A percentile compares a stretch with the other conserved stretches of the same genome.
Conservation (phyloP, 2,113 vertebrate species). For the Cyanocitta stelleri region DNA sequence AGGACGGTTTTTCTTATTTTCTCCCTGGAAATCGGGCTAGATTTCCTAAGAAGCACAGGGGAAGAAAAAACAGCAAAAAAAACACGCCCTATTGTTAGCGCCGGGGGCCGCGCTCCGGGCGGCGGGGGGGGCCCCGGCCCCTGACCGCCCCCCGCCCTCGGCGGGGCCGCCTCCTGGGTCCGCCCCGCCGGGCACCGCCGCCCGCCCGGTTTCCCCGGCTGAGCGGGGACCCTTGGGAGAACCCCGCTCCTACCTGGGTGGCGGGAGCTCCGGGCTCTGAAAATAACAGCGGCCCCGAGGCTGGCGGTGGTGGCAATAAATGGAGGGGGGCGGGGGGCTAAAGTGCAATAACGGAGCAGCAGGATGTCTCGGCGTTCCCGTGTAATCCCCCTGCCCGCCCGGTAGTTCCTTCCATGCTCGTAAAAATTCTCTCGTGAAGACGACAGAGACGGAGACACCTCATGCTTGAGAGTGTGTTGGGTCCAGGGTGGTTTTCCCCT, state of each 20-base stretch:
- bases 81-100: neutral
- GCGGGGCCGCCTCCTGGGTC: neutral
- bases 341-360: neutral
- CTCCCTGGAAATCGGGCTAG: neutral
- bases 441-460: neutral
- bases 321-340: neutral
- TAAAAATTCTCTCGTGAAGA: neutral
- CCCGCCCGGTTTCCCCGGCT: neutral
- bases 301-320: neutral
- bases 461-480: neutral
- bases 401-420: neutral
- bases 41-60: neutral
- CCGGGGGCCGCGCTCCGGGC: neutral
- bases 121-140: neutral
- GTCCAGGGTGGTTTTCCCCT: neutral
- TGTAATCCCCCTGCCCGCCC: neutral
- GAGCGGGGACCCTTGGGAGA: neutral
- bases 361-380: neutral
- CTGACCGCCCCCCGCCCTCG: neutral
- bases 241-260: neutral
- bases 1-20: neutral
- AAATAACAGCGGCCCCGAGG: neutral
- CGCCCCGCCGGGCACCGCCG: neutral
- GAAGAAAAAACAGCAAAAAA: neutral
- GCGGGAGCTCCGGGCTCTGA: neutral